These are phyloP conservation scores for Euproctis similis DNA, from an alignment of 2,888 invertebrate genomes.

Conservation along the genomic window DNA sequence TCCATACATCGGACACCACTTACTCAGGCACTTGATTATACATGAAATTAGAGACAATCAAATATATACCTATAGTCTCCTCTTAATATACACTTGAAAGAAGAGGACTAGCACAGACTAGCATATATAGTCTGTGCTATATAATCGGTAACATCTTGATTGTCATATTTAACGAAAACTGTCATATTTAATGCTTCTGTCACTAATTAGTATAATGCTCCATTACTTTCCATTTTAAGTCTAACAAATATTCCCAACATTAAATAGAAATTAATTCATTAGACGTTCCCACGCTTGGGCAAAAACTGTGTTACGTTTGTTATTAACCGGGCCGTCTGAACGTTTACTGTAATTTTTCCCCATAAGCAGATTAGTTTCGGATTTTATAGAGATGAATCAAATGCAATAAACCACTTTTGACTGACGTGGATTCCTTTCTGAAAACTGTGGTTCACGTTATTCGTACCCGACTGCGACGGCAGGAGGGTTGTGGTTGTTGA, in stretches of 20 bases:
- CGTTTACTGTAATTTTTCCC: slow-evolving; percentile 21
- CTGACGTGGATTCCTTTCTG: background rate
- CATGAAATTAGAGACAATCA: no score
- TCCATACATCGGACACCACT: no score
- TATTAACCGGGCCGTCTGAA: slow-evolving; percentile 9
- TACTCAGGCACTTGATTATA: no score
- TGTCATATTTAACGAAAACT: no score
- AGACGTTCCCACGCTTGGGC: slow-evolving; percentile 21
- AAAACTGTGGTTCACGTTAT: background rate
- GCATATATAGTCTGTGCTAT: no score
- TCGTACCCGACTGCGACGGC: no score
- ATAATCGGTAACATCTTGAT: no score
- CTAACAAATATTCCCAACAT: slow-evolving; percentile 39
- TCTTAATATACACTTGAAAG: no score
- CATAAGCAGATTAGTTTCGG: slow-evolving; percentile 9
- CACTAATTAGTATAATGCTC: slow-evolving; percentile 11
- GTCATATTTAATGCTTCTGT: slow-evolving; percentile 11
- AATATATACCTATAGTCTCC: no score
- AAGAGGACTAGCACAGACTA: no score
- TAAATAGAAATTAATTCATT: slow-evolving; percentile 26
- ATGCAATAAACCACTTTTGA: slow-evolving; percentile 1
- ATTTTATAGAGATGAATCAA: slow-evolving; percentile 7
- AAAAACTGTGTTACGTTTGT: slow-evolving; percentile 18
- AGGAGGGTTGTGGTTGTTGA: no score
- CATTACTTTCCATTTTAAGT: slow-evolving; percentile 47